Conservation (phyloP, 2,888 invertebrate genomes). For the Phrixothrix hirtus region DNA sequence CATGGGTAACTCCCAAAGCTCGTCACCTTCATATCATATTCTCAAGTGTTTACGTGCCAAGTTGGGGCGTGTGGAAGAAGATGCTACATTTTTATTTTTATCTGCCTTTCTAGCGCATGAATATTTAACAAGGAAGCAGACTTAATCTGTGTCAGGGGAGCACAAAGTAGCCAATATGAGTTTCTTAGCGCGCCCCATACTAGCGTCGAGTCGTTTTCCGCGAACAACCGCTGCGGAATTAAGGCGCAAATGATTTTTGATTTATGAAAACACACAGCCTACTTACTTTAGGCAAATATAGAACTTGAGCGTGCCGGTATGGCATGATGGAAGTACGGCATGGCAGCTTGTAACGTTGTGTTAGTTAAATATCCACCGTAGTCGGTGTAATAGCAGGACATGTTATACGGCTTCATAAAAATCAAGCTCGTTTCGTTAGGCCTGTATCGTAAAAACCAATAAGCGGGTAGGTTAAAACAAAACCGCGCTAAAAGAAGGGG, state of each 20-base stretch:
- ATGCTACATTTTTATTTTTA: slow-evolving; percentile 60
- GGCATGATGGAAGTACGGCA: slow-evolving; percentile 22
- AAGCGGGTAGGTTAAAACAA: slow-evolving; percentile 40
- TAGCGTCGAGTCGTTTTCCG: slow-evolving; percentile 12
- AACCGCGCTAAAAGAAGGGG: slow-evolving; percentile 39
- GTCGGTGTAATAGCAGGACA: slow-evolving; percentile 28
- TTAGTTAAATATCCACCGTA: slow-evolving; percentile 24
- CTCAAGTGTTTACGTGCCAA: slow-evolving; percentile 55
- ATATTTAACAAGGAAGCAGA: slow-evolving; percentile 62
- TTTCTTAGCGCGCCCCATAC: slow-evolving; percentile 46
- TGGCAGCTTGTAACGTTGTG: slow-evolving; percentile 23
- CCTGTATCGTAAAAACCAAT: slow-evolving; percentile 39
- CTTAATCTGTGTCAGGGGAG: slow-evolving; percentile 65
- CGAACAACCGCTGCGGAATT: slow-evolving; percentile 45
- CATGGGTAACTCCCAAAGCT: slow-evolving; percentile 32
- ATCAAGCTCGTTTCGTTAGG: slow-evolving; percentile 33
- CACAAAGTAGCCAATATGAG: slow-evolving; percentile 56
- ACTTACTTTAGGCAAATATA: slow-evolving; percentile 34
- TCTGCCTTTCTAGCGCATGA: slow-evolving; percentile 62
- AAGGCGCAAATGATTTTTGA: slow-evolving; percentile 53
- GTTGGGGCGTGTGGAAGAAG: slow-evolving; percentile 47
- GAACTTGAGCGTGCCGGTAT: slow-evolving; percentile 10
- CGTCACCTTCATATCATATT: slow-evolving; percentile 53
- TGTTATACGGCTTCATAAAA: slow-evolving; percentile 36
- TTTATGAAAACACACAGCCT: slow-evolving; percentile 45